phyloP scores from a whole-genome alignment of 2,113 vertebrate species.

The Sisor rabdophorus region DNA sequence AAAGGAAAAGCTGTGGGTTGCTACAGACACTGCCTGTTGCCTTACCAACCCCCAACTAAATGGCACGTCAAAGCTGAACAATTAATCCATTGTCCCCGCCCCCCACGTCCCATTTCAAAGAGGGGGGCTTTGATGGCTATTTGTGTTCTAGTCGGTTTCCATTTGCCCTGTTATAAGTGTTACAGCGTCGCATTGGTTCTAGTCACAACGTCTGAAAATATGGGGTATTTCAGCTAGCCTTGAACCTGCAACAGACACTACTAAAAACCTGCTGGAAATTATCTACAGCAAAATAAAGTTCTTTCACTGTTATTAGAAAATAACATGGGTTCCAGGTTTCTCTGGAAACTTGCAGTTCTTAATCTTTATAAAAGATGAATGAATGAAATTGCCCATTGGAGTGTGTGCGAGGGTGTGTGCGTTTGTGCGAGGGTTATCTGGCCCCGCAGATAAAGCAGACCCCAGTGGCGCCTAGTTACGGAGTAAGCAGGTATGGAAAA shows the following conservation, averaged over 20 bases:
- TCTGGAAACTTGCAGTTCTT: neutral
- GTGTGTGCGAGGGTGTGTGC: no score
- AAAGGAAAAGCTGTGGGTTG: slow-evolving; percentile 19
- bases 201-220: neutral
- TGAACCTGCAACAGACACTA: neutral
- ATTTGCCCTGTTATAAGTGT: neutral
- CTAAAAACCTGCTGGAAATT: neutral
- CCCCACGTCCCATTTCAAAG: neutral
- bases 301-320: neutral
- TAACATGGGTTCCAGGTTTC: neutral
- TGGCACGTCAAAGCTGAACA: slow-evolving; percentile 16
- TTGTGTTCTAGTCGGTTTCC: neutral
- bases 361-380: no score
- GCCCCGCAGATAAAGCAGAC: no score
- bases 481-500: no score
- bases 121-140: slow-evolving; percentile 3
- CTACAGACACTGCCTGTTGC: slow-evolving; percentile 17
- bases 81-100: slow-evolving; percentile 14
- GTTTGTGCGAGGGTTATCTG: no score
- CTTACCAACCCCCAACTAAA: slow-evolving; percentile 34
- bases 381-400: no score
- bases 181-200: neutral
- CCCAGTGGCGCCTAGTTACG: no score
- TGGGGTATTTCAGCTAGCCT: no score
- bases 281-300: neutral